Evolutionary conservation across 1,140 invertebrate genomes (phyloP).

Genomic region (Eupeodes corollae): DNA sequence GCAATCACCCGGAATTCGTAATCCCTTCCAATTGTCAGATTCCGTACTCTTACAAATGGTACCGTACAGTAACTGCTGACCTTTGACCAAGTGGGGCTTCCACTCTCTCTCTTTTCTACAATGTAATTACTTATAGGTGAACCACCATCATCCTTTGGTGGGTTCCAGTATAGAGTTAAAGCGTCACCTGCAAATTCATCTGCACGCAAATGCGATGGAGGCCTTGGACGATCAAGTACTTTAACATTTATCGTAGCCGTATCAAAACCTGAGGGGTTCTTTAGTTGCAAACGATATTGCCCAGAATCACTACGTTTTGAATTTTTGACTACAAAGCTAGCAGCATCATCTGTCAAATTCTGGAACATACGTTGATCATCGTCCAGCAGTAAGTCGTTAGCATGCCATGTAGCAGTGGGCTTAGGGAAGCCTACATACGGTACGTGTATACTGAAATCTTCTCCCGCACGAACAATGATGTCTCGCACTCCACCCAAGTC

Average conservation of each 20-base stretch:
- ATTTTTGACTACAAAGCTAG: constrained; percentile 82
- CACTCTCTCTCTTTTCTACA: constrained; percentile 84
- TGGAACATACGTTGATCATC: constrained; percentile 69
- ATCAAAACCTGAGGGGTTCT: constrained; percentile 90
- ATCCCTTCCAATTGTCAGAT: constrained; percentile 76
- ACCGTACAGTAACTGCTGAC: constrained; percentile 85
- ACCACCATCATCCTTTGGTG: constrained; percentile 92
- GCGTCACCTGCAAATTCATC: constrained; percentile 93
- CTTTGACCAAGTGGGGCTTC: constrained; percentile 73
- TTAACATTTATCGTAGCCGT: constrained; percentile 88
- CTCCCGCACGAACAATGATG: constrained; percentile 91
- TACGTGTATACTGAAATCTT: constrained; percentile 93
- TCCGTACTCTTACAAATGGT: constrained; percentile 78
- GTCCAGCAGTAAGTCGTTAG: constrained; percentile 61
- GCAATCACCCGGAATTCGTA: constrained; percentile 98
- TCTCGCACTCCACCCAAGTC: constrained; percentile 86
- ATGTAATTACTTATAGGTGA: constrained; percentile 93
- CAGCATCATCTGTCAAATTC: constrained; percentile 77
- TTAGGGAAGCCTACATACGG: constrained; percentile 92
- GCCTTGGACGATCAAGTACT: constrained; percentile 80
- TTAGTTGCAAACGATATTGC: constrained; percentile 82
- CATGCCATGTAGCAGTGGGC: constrained; percentile 87
- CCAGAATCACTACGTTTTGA: constrained; percentile 84
- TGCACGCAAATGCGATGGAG: constrained; percentile 76
- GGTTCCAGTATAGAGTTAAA: constrained; percentile 89